Evolutionary conservation across 92 coral and sea anemone species (phyloP).

Genomic region (Phenganax marumi): DNA sequence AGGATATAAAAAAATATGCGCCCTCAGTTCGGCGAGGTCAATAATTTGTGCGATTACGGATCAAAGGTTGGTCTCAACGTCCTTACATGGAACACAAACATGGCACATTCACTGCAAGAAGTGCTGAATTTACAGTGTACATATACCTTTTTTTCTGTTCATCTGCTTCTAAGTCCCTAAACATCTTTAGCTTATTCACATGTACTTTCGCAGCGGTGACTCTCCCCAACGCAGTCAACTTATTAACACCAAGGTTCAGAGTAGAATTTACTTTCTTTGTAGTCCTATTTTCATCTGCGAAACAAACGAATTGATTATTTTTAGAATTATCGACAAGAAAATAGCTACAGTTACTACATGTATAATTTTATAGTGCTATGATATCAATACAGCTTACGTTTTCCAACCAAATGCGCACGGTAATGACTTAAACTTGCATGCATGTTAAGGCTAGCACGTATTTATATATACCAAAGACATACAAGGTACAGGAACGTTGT

Average conservation of each 20-base stretch:
- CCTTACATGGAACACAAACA: too few relatives aligned
- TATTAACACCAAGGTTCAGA: constrained; percentile 74
- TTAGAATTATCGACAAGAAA: too few relatives aligned
- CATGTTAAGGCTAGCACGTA: not conserved
- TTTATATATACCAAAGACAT: not conserved
- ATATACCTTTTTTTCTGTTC: not conserved
- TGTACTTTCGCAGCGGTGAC: constrained; percentile 79
- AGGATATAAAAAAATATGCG: too few relatives aligned
- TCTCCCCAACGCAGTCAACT: constrained; percentile 82
- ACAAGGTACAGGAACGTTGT: not conserved
- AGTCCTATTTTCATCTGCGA: too few relatives aligned
- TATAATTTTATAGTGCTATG: too few relatives aligned
- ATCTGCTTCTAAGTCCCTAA: not conserved
- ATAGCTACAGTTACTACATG: not conserved
- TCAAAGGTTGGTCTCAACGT: too few relatives aligned
- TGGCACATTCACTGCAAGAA: too few relatives aligned
- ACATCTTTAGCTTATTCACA: constrained; percentile 60
- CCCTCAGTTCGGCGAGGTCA: too few relatives aligned
- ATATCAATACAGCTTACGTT: not conserved
- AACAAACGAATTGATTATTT: too few relatives aligned
- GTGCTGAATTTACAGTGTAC: too few relatives aligned
- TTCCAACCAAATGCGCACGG: not conserved
- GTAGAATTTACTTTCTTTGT: constrained; percentile 17
- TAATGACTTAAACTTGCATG: not conserved
- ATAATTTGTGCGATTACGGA: too few relatives aligned